Evolutionary conservation across 2,888 invertebrate species (phyloP), one percentile per base, ranked within the genome.

Genomic region (Trileptium ribeirensis): DNA sequence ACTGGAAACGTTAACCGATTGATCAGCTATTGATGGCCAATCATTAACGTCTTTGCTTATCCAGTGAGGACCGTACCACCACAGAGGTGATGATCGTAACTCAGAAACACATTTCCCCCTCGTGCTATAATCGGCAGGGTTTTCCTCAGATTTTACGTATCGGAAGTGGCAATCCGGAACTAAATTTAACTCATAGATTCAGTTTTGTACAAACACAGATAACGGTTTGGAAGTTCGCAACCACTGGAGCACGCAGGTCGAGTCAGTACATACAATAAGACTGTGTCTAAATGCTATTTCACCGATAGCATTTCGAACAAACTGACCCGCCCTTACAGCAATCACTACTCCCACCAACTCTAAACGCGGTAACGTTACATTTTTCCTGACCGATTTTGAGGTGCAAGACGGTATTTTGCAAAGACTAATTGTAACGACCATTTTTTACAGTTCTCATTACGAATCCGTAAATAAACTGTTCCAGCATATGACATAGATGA

Each of bases 101-200:
- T 83, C 81, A 0, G 39, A 33, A 0, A 82, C 80, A 19, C 79
- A n/a, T 24, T 84, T 1, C 8, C 86, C 87, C 75, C 70, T 85
- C 36, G 19, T 85, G 0, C 84, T 83, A 3, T 83, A 79, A 81
- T 87, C 87, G 2, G 86, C 87, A 0, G 87, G 86, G 81, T 87
- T 87, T 0, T 84, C 82, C 36, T 83, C 67, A 0, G 85, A 81
- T 1, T 67, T 37, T n/a, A 86, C 85, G 77, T 87, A 84, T 34
- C 82, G 82, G 84, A 87, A 86, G n/a, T 39, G 36, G n/a, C n/a
- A n/a, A 8, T 40, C n/a, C n/a, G n/a, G n/a, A 1, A 67, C 81
- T 70, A 33, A 36, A n/a, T 82, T 77, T 39, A 87, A 86, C 33
- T 85, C 83, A 15, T 83, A 77, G 8, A 86, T 80, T 8, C 86